Conservation (phyloP, 2,797 vertebrate genomes). For the Micrastur ruficollis region DNA sequence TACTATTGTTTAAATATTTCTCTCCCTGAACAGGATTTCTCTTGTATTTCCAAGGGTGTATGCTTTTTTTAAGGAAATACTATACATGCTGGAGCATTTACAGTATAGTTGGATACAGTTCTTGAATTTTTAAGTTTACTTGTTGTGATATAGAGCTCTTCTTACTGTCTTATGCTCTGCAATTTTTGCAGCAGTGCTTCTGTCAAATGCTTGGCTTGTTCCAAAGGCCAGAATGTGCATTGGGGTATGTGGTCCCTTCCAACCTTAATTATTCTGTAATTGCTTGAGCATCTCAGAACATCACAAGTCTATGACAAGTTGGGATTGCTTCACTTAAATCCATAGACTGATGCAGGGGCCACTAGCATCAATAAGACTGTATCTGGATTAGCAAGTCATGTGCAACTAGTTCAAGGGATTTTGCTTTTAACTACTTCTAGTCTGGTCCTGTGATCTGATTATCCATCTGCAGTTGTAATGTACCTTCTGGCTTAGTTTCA, state of each 20-base stretch:
- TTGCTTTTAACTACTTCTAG: neutral
- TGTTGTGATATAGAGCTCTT: neutral
- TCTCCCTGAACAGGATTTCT: neutral
- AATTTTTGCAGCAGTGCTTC: neutral
- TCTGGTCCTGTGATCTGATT: neutral
- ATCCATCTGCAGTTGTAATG: neutral
- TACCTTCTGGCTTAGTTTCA: neutral
- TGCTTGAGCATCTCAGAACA: neutral
- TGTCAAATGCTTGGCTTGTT: neutral
- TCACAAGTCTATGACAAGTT: neutral
- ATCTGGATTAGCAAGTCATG: neutral
- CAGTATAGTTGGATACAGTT: neutral
- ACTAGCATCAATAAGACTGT: rapidly evolving
- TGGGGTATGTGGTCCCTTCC: neutral
- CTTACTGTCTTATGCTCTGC: neutral
- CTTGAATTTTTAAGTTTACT: neutral
- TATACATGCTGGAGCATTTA: neutral
- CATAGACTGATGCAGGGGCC: neutral
- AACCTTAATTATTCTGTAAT: neutral
- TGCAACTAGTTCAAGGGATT: neutral
- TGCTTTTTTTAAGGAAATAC: neutral
- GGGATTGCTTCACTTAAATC: neutral
- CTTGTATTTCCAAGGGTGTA: neutral
- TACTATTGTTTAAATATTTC: neutral
- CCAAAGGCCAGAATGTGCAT: neutral